Evolutionary conservation across 2,888 invertebrate genomes (phyloP).

Genomic region (Sinotaia quadrata): DNA sequence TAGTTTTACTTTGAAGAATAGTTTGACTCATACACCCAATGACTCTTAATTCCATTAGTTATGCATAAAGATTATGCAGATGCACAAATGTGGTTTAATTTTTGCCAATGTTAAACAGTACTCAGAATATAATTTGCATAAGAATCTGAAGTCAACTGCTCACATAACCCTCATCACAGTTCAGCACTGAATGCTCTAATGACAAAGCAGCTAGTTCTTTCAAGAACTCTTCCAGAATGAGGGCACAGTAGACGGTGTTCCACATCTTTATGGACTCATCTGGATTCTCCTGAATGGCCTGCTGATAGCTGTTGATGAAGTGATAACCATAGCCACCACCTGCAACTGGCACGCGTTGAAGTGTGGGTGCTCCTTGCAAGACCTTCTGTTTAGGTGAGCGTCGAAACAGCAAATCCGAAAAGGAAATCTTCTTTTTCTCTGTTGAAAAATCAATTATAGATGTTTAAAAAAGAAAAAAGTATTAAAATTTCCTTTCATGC

Average conservation of each 20-base stretch:
- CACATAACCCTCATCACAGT: slow-evolving; percentile 48
- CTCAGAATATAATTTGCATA: too few relatives aligned
- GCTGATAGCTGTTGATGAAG: slow-evolving; percentile 52
- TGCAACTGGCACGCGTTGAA: slow-evolving; percentile 33
- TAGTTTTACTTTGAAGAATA: too few relatives aligned
- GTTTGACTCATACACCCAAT: too few relatives aligned
- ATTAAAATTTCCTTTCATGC: too few relatives aligned
- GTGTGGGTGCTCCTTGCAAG: slow-evolving; percentile 35
- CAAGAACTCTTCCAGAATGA: slow-evolving; percentile 94
- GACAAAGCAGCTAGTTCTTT: slow-evolving; percentile 95
- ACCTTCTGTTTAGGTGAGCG: slow-evolving; percentile 40
- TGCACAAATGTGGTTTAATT: too few relatives aligned
- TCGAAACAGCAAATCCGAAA: slow-evolving; percentile 60
- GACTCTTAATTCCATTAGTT: too few relatives aligned
- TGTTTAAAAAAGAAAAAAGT: too few relatives aligned
- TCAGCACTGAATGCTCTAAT: slow-evolving; percentile 86
- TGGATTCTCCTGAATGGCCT: slow-evolving; percentile 31
- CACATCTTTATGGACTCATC: slow-evolving; percentile 67
- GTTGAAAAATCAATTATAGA: too few relatives aligned
- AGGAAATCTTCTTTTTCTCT: slow-evolving; percentile 58
- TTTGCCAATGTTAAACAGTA: too few relatives aligned
- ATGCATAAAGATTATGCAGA: too few relatives aligned
- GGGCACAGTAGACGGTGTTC: slow-evolving; percentile 82
- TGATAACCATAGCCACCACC: slow-evolving; percentile 52
- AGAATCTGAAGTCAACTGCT: slow-evolving; percentile 34